phyloP scores from a whole-genome alignment of 2,888 invertebrate species.

The Yponomeuta plumbellus region DNA sequence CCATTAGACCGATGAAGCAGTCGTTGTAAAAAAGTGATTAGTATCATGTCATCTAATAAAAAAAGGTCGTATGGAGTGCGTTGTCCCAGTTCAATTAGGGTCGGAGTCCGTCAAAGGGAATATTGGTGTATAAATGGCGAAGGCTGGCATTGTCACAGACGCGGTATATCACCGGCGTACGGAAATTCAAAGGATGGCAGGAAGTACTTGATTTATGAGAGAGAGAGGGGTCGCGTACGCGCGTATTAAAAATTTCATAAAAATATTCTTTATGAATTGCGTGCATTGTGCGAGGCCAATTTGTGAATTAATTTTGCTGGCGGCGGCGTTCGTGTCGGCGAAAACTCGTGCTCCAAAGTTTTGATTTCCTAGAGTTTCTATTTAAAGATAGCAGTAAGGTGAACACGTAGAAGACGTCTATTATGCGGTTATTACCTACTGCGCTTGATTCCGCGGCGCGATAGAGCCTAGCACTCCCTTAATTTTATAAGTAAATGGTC shows the following conservation, averaged over 20 bases:
- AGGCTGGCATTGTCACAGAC: constrained; percentile 63
- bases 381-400: constrained; percentile 1
- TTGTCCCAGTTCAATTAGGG: constrained; percentile 51
- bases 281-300: constrained; percentile 35
- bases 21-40: too few relatives aligned
- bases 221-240: constrained; percentile 53
- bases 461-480: not conserved
- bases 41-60: constrained; percentile 1
- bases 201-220: constrained; percentile 70
- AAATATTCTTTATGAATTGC: constrained; percentile 62
- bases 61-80: constrained; percentile 25
- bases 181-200: constrained; percentile 67
- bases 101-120: constrained; percentile 53
- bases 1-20: too few relatives aligned
- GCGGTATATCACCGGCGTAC: constrained; percentile 61
- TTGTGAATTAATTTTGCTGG: constrained; percentile 30
- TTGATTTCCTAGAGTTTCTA: not conserved
- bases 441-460: not conserved
- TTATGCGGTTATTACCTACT: not conserved
- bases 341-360: constrained; percentile 1
- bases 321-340: constrained; percentile 5
- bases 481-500: not conserved
- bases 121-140: constrained; percentile 49
- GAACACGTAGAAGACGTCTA: not conserved
- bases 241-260: constrained; percentile 68